These are phyloP conservation scores for Hydropsyche betteni DNA, from an alignment of 2,888 invertebrate genomes.

Conservation along the genomic window DNA sequence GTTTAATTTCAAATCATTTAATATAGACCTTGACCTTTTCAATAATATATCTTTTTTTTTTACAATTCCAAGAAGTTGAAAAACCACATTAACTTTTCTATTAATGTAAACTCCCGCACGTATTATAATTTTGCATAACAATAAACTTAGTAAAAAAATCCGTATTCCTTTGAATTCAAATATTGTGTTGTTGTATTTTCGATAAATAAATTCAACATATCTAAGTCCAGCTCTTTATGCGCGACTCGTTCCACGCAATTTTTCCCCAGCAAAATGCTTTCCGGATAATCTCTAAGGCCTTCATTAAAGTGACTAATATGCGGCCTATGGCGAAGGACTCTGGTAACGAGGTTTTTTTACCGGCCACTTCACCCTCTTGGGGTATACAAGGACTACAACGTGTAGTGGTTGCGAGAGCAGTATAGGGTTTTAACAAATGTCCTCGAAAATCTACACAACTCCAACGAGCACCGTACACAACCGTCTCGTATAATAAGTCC, in stretches of 20 bases:
- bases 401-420: conserved; percentile 7
- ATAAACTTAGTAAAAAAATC: too few relatives aligned
- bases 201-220: neutral
- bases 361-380: conserved; percentile 15
- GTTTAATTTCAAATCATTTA: too few relatives aligned
- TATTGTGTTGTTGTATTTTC: too few relatives aligned
- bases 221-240: neutral
- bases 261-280: conserved; percentile 36
- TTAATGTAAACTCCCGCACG: too few relatives aligned
- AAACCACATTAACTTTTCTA: too few relatives aligned
- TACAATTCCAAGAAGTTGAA: too few relatives aligned
- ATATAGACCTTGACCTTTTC: too few relatives aligned
- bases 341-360: conserved; percentile 37
- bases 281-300: conserved; percentile 44
- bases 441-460: conserved; percentile 26
- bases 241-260: conserved; percentile 15
- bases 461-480: neutral
- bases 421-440: conserved; percentile 33
- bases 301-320: conserved; percentile 48
- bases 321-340: conserved; percentile 35
- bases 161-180: too few relatives aligned
- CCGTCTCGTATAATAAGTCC: conserved; percentile 7
- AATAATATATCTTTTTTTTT: too few relatives aligned
- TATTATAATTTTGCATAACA: too few relatives aligned
- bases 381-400: neutral